Percentiles rank a stretch among this genome's conserved stretches.
phyloP scores from a whole-genome alignment of 2,888 invertebrate species.

The Oegoconia quadripuncta region DNA sequence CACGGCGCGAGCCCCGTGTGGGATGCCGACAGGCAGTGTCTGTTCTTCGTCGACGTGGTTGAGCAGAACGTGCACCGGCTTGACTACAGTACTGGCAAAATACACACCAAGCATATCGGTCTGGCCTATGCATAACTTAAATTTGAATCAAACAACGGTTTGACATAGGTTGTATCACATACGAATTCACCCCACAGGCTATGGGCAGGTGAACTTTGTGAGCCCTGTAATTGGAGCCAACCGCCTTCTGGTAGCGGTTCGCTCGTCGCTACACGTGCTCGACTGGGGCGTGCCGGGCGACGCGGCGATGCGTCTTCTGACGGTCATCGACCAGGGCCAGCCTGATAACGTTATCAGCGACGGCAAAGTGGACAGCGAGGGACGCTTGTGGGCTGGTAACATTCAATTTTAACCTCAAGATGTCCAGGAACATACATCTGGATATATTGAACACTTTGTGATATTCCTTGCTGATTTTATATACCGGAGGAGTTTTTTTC shows the following conservation, averaged over 20 bases:
- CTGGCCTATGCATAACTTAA: conserved; percentile 1
- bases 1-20: conserved; percentile 77
- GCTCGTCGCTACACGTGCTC: conserved; percentile 59
- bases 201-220: conserved; percentile 73
- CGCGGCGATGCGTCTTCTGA: conserved; percentile 45
- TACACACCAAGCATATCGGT: conserved; percentile 55
- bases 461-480: too few species aligned
- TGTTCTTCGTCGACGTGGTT: conserved; percentile 80
- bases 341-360: conserved; percentile 81
- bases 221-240: conserved; percentile 54
- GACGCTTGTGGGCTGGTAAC: conserved; percentile 82
- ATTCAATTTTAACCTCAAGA: too few species aligned
- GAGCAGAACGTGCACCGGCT: conserved; percentile 70
- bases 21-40: conserved; percentile 65
- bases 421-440: too few species aligned
- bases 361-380: conserved; percentile 81
- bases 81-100: conserved; percentile 55
- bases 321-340: conserved; percentile 46
- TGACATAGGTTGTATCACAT: too few species aligned
- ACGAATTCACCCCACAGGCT: too few species aligned
- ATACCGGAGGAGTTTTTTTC: too few species aligned
- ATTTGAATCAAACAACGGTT: too few species aligned
- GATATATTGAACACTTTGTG: too few species aligned
- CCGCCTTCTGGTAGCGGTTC: conserved; percentile 63
- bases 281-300: conserved; percentile 67